These are phyloP conservation scores for Anneissia japonica DNA, from an alignment of 35 echinoderm and acorn worm species.

Conservation along the genomic window DNA sequence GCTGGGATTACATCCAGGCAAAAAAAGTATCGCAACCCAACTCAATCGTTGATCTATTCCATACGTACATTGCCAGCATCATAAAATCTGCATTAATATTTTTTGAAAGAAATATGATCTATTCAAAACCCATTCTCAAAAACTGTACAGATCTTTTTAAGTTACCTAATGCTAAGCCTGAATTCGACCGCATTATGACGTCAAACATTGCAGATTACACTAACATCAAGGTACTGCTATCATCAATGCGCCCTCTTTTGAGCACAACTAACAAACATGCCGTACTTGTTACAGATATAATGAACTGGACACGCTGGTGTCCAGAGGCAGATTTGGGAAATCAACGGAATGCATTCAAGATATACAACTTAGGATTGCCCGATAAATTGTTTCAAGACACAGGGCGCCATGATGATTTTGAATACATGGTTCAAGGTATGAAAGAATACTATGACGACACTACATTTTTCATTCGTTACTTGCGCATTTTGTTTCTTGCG, in stretches of 20 bases:
- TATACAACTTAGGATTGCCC: neutral
- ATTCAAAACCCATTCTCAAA: neutral
- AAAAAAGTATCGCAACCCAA: neutral
- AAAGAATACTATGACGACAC: conserved; percentile 62
- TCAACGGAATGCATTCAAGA: neutral
- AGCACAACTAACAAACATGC: conserved; percentile 43
- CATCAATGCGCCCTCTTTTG: conserved; percentile 22
- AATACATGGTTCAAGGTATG: neutral
- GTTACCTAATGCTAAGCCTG: neutral
- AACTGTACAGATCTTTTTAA: neutral
- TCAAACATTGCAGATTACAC: conserved; percentile 43
- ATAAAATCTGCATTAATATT: neutral
- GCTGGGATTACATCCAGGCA: neutral
- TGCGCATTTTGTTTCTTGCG: conserved; percentile 25
- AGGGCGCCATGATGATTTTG: neutral
- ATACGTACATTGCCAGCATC: neutral
- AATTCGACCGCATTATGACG: conserved; percentile 54
- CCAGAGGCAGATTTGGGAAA: neutral
- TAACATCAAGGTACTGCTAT: neutral
- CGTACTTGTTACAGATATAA: conserved; percentile 37
- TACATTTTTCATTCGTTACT: conserved; percentile 30
- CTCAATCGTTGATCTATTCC: neutral
- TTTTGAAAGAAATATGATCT: neutral
- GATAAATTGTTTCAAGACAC: no score
- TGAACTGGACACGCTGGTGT: neutral